Evolutionary conservation across 35 echinoderm and acorn worm species (phyloP), one percentile per base, ranked within the genome.

Genomic region (Lytechinus variegatus): DNA sequence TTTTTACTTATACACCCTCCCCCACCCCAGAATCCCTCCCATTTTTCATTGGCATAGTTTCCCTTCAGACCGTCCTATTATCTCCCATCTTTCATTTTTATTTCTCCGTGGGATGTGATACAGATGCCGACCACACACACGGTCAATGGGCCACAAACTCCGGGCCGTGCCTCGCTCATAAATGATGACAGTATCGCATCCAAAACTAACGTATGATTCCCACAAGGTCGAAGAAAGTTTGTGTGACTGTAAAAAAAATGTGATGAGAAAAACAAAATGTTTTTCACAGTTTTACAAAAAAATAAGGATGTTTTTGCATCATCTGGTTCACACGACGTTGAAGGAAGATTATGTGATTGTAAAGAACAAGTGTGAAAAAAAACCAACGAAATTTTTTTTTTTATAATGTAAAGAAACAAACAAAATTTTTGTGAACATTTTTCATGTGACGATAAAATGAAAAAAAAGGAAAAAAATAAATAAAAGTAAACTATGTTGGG

Each of bases 81-180:
- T 79, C 66, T 44, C 88, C 14, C 88, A 90, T 90, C 88, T 90
- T 90, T 90, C 88, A 90, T 90, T 90, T 90, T 90, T 52, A 90
- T 90, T 90, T 90, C 88, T 90, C 88, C 29, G 3, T 90, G 29
- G 88, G 88, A 90, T 90, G 88, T 27, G 88, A 90, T 90, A 44
- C 88, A 90, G 88, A 90, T 90, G 88, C 88, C 52, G 88, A 54
- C 88, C 88, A 90, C 88, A 90, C 88, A 90, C 88, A 90, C 88
- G 29, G 66, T 16, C 66, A 79, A 79, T n/a, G 8, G 66, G 66
- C 66, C 66, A 79, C 66, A 79, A 79, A 79, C 66, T 24, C 66
- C 66, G 21, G 66, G 33, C 33, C 66, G 12, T 24, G 66, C 24
- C 66, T 24, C n/a, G 66, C 66, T 79, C 66, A 79, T 79, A 79